Conservation (phyloP, 2,113 vertebrate species). For the Paracanthobrama guichenoti region DNA sequence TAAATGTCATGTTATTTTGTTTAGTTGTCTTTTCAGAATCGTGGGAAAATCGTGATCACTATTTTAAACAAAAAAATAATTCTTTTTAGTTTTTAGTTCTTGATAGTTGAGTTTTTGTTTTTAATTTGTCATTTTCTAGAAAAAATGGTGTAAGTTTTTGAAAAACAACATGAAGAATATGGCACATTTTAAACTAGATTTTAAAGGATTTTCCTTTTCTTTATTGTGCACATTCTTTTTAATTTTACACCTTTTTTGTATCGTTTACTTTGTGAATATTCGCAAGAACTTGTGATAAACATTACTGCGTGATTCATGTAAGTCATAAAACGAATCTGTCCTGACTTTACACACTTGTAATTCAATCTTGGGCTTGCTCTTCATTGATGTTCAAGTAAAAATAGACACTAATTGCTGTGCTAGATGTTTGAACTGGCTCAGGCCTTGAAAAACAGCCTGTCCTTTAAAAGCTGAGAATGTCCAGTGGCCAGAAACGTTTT, state of each 20-base stretch:
- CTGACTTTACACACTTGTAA: conserved; percentile 42
- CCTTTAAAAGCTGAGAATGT: conserved; percentile 18
- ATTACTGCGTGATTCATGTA: neutral
- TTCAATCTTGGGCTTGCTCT: conserved; percentile 51
- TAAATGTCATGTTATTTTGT: too few species aligned
- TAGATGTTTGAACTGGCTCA: conserved; percentile 65
- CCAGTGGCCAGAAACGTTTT: neutral
- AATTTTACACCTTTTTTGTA: neutral
- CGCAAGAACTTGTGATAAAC: neutral
- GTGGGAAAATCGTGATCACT: too few species aligned
- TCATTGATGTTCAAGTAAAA: conserved; percentile 52
- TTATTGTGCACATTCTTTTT: neutral
- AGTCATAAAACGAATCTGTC: neutral
- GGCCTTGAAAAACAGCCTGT: conserved; percentile 51
- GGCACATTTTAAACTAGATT: neutral
- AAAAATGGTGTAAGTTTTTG: too few species aligned
- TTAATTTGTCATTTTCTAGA: too few species aligned
- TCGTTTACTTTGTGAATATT: neutral
- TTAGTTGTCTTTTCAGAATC: too few species aligned
- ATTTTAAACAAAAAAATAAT: too few species aligned
- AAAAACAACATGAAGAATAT: too few species aligned
- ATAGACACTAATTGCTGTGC: conserved; percentile 64
- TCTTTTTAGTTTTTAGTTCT: too few species aligned
- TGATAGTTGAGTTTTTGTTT: too few species aligned
- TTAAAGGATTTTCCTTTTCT: neutral